phyloP scores from a whole-genome alignment of 1,140 invertebrate species.

The Spodoptera litura region DNA sequence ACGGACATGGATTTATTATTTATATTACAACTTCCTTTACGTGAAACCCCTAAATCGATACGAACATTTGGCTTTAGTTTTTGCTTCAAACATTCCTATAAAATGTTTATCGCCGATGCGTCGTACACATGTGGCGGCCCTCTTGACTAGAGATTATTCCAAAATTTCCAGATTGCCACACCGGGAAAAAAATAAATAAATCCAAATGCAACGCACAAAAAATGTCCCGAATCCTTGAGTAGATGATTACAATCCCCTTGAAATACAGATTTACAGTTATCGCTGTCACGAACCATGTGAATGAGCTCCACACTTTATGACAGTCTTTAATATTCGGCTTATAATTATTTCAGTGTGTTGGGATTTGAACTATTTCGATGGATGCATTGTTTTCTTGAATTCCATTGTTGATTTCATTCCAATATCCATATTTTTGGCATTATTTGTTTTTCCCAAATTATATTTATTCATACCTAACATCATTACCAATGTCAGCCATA shows the following conservation, averaged over 20 bases:
- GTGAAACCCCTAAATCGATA: constrained; percentile 70
- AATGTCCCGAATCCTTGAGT: constrained; percentile 76
- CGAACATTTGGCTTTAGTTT: constrained; percentile 81
- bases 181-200: constrained; percentile 81
- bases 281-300: constrained; percentile 45
- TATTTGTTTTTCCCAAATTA: no score
- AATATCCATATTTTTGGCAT: no score
- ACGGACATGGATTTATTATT: constrained; percentile 51
- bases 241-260: constrained; percentile 74
- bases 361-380: background rate
- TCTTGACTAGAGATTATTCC: constrained; percentile 79
- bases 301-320: constrained; percentile 43
- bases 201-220: constrained; percentile 69
- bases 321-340: constrained; percentile 11
- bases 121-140: constrained; percentile 73
- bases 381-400: no score
- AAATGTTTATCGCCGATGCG: constrained; percentile 82
- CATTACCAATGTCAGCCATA: background rate
- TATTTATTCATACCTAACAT: background rate
- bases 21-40: constrained; percentile 76
- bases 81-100: constrained; percentile 82
- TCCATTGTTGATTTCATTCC: no score
- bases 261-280: constrained; percentile 73
- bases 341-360: constrained; percentile 6
- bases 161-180: constrained; percentile 85